Percentiles rank a stretch among this genome's conserved stretches.
Evolutionary conservation across 2,888 invertebrate genomes (phyloP).

Genomic region (Mimachlamys varia): DNA sequence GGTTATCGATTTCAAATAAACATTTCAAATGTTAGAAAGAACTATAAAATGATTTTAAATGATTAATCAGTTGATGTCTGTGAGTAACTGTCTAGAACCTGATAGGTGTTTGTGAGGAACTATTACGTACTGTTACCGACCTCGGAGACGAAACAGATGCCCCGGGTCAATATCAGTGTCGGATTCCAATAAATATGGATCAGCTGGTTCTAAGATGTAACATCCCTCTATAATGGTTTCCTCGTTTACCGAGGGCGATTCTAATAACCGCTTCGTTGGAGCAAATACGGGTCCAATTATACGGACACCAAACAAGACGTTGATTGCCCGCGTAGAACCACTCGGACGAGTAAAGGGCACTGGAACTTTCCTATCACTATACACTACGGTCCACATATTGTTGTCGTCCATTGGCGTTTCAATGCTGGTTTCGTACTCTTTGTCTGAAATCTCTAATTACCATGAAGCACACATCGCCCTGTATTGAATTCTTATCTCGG

Average conservation of each 20-base stretch:
- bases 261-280: background rate
- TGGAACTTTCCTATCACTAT: background rate
- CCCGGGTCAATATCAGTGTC: background rate
- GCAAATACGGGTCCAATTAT: conserved; percentile 12
- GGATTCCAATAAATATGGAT: background rate
- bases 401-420: background rate
- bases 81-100: too few species aligned
- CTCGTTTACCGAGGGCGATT: conserved; percentile 7
- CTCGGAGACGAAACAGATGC: background rate
- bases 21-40: too few species aligned
- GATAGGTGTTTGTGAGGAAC: background rate
- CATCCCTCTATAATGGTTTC: background rate
- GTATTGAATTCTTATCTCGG: background rate
- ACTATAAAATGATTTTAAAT: too few species aligned
- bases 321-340: background rate
- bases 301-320: background rate
- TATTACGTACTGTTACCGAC: background rate
- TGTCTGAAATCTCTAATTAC: conserved; percentile 23
- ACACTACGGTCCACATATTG: background rate
- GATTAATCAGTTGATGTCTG: too few species aligned
- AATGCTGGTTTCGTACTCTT: background rate
- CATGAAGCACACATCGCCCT: background rate
- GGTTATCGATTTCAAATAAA: too few species aligned
- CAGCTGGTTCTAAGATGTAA: background rate
- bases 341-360: background rate